Evolutionary conservation across 2,113 vertebrate species (phyloP).

Genomic region (Hippocampus abdominalis): DNA sequence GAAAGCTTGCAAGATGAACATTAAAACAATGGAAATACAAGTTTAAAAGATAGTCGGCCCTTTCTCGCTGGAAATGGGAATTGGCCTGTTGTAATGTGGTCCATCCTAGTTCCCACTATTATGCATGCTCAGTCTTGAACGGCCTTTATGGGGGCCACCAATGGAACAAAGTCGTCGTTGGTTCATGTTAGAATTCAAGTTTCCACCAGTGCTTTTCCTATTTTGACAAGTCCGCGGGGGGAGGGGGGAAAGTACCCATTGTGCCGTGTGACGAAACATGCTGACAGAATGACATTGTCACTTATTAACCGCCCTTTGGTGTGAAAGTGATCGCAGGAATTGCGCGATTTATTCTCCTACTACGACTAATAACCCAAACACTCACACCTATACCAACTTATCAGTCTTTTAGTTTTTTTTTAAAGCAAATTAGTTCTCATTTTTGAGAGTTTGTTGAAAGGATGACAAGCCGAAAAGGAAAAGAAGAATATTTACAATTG

Average conservation of each 20-base stretch:
- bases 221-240: background rate
- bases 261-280: background rate
- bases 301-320: conserved; percentile 2
- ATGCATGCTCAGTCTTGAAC: conserved; percentile 5
- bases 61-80: background rate
- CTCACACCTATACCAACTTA: too few relatives aligned
- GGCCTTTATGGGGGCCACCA: background rate
- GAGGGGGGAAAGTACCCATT: conserved; percentile 3
- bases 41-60: background rate
- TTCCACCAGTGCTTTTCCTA: conserved; percentile 5
- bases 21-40: too few relatives aligned
- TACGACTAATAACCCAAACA: background rate
- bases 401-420: too few relatives aligned
- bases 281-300: background rate
- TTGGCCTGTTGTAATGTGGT: background rate
- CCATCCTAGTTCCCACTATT: background rate
- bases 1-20: too few relatives aligned
- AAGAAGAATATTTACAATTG: too few relatives aligned
- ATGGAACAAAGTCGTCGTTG: conserved; percentile 8
- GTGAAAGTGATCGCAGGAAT: background rate
- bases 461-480: too few relatives aligned
- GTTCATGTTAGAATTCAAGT: conserved; percentile 1
- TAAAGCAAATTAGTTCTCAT: too few relatives aligned
- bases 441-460: too few relatives aligned
- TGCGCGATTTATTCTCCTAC: background rate